A percentile compares a stretch with the other conserved stretches of the same genome.
Evolutionary conservation across 1,140 invertebrate species (phyloP).

Genomic region (Agraylea sexmaculata): DNA sequence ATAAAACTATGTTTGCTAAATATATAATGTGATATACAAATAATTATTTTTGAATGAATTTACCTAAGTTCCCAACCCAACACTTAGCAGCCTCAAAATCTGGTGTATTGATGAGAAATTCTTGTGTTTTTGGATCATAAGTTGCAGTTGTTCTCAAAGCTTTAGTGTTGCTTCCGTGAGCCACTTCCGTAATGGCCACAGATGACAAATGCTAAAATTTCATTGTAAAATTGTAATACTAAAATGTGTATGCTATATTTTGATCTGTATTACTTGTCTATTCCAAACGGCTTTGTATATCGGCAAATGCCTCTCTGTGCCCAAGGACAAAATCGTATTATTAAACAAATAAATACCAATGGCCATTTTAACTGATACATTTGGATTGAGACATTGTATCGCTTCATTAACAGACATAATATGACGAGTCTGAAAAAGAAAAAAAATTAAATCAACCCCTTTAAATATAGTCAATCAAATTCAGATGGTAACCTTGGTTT

Average conservation of each 20-base stretch:
- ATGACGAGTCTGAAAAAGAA: slow-evolving; percentile 44
- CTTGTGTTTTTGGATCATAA: slow-evolving; percentile 63
- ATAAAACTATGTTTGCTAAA: background rate
- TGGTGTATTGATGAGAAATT: slow-evolving; percentile 84
- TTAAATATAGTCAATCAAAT: slow-evolving; percentile 9
- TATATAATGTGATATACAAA: background rate
- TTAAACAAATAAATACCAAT: slow-evolving; percentile 56
- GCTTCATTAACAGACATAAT: slow-evolving; percentile 61
- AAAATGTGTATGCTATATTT: background rate
- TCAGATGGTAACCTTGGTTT: slow-evolving; percentile 48
- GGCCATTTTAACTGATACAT: slow-evolving; percentile 56
- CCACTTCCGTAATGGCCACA: slow-evolving; percentile 84
- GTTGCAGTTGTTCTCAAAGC: slow-evolving; percentile 82
- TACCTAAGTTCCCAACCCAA: slow-evolving; percentile 85
- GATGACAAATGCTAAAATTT: slow-evolving; percentile 54
- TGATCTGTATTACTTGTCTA: slow-evolving; percentile 42
- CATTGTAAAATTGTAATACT: background rate
- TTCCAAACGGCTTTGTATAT: slow-evolving; percentile 56
- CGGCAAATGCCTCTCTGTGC: slow-evolving; percentile 62
- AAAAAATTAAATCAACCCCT: slow-evolving; percentile 2
- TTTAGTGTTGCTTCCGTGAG: slow-evolving; percentile 89
- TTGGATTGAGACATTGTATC: slow-evolving; percentile 50
- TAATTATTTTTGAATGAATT: slow-evolving; percentile 16
- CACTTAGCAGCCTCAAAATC: slow-evolving; percentile 92
- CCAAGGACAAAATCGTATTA: slow-evolving; percentile 55